phyloP scores from a whole-genome alignment of 2,888 invertebrate genomes.

The Ennomos quercinarius region DNA sequence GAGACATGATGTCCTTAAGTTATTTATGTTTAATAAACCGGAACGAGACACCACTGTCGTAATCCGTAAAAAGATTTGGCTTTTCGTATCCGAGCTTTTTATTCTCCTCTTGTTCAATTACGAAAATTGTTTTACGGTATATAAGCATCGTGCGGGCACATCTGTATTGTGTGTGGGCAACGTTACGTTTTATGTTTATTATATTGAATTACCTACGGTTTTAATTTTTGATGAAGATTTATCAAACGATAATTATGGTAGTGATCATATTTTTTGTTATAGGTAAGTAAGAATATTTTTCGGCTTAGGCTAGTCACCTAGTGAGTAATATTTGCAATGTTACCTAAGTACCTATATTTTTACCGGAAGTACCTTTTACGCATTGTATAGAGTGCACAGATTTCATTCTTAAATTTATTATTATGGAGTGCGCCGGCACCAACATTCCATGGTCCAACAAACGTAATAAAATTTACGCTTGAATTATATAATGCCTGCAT shows the following conservation, averaged over 20 bases:
- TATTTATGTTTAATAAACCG: slow-evolving; percentile 28
- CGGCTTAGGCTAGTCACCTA: too few relatives aligned
- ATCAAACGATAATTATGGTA: background rate
- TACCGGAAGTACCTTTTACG: too few relatives aligned
- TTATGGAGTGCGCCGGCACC: too few relatives aligned
- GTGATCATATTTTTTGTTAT: too few relatives aligned
- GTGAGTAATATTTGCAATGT: too few relatives aligned
- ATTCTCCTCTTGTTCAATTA: slow-evolving; percentile 52
- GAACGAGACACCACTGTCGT: slow-evolving; percentile 47
- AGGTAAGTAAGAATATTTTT: too few relatives aligned
- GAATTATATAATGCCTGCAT: too few relatives aligned
- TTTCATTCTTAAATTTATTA: too few relatives aligned
- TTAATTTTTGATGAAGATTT: background rate
- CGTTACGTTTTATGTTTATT: slow-evolving; percentile 26
- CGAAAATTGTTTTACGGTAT: slow-evolving; percentile 49
- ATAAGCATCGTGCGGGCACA: slow-evolving; percentile 35
- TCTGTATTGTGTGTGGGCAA: slow-evolving; percentile 27
- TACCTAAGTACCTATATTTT: too few relatives aligned
- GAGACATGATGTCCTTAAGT: slow-evolving; percentile 23
- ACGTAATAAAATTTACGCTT: too few relatives aligned
- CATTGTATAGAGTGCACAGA: too few relatives aligned
- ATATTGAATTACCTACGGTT: slow-evolving; percentile 20
- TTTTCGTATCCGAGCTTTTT: slow-evolving; percentile 48
- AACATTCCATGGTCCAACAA: too few relatives aligned
- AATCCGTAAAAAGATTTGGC: slow-evolving; percentile 41